A percentile compares a stretch with the other conserved stretches of the same genome.
Evolutionary conservation across 2,797 vertebrate species (phyloP).

Genomic region (Myioborus miniatus): DNA sequence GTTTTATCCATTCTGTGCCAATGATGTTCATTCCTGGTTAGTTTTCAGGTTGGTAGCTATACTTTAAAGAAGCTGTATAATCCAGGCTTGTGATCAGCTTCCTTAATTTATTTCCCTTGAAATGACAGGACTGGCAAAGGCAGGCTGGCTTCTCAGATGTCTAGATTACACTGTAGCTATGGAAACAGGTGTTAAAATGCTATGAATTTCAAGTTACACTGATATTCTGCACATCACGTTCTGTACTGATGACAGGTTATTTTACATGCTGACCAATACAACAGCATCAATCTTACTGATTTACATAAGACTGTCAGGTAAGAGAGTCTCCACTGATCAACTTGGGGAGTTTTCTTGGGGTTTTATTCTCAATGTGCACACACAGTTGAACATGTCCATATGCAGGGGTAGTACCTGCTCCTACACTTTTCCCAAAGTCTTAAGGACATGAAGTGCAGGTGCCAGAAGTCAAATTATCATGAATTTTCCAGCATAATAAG

Average conservation of each 20-base stretch:
- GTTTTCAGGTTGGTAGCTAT: slow-evolving; percentile 67
- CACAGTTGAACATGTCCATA: fast-evolving
- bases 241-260: slow-evolving; percentile 68
- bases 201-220: slow-evolving; percentile 81
- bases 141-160: slow-evolving; percentile 78
- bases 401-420: not conserved
- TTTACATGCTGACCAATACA: slow-evolving; percentile 74
- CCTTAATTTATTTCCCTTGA: slow-evolving; percentile 83
- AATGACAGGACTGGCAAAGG: slow-evolving; percentile 80
- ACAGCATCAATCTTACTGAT: slow-evolving; percentile 60
- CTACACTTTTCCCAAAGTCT: not conserved
- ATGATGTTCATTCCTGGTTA: slow-evolving; percentile 58
- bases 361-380: fast-evolving
- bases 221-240: slow-evolving; percentile 76
- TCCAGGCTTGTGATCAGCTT: slow-evolving; percentile 76
- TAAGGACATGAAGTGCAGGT: not conserved
- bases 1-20: slow-evolving; percentile 64
- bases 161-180: slow-evolving; percentile 84
- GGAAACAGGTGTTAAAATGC: slow-evolving; percentile 85
- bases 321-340: not conserved
- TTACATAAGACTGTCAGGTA: slow-evolving; percentile 24
- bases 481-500: not conserved
- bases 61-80: slow-evolving; percentile 79
- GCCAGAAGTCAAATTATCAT: not conserved
- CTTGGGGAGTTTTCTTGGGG: not conserved